Conservation (phyloP, 2,888 invertebrate genomes). For the Odontomyia ornata region DNA sequence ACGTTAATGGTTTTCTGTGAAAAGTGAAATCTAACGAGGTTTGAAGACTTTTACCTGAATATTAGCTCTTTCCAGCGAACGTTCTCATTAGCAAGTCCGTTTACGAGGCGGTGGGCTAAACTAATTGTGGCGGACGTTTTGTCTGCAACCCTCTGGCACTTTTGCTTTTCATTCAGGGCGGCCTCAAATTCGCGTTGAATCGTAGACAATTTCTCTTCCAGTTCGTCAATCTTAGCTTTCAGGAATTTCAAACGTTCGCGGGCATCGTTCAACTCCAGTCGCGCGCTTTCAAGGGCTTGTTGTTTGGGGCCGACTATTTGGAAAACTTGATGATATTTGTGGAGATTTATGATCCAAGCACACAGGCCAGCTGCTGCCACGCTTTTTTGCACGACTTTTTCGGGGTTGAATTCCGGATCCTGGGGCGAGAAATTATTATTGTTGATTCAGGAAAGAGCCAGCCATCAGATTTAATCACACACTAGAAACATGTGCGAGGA, state of each 20-base stretch:
- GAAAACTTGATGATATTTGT: conserved; percentile 89
- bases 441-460: conserved; percentile 4
- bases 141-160: conserved; percentile 93
- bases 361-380: conserved; percentile 93
- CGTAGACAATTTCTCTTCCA: conserved; percentile 78
- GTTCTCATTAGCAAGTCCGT: conserved; percentile 93
- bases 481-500: background rate
- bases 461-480: background rate
- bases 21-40: background rate
- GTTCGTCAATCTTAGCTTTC: conserved; percentile 73
- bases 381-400: conserved; percentile 86
- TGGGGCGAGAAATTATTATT: conserved; percentile 47
- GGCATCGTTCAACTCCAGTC: conserved; percentile 83
- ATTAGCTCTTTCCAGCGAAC: conserved; percentile 62
- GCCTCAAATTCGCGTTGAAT: conserved; percentile 86
- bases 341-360: conserved; percentile 93
- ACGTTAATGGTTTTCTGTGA: background rate
- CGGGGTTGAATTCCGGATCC: conserved; percentile 85
- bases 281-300: conserved; percentile 85
- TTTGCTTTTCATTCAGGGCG: conserved; percentile 86
- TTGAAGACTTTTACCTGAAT: conserved; percentile 56
- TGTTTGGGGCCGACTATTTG: conserved; percentile 93
- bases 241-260: conserved; percentile 80
- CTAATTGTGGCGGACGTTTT: conserved; percentile 89
- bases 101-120: conserved; percentile 90